Evolutionary conservation across 1,140 invertebrate genomes (phyloP).

Genomic region (Streblospio benedicti): DNA sequence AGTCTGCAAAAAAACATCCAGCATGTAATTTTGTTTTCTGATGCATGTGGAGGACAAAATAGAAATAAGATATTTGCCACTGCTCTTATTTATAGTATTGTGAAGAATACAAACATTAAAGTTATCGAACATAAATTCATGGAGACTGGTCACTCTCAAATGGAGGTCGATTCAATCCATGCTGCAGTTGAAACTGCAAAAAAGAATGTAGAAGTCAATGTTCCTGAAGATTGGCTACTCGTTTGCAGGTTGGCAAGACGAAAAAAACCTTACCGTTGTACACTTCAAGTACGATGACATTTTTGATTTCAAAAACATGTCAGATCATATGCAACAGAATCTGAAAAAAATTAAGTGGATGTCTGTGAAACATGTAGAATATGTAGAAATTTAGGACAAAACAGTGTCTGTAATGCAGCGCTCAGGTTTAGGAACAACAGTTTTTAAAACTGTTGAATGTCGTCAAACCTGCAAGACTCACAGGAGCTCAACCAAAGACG

Average conservation of each 20-base stretch:
- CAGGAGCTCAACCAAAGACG: too few species aligned
- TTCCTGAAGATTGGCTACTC: conserved; percentile 6
- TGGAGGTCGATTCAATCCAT: conserved; percentile 21
- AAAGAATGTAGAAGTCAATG: conserved; percentile 14
- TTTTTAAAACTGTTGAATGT: too few species aligned
- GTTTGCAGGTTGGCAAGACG: not conserved
- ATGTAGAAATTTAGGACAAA: too few species aligned
- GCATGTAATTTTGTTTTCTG: conserved; percentile 13
- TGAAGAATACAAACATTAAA: not conserved
- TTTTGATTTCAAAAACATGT: too few species aligned
- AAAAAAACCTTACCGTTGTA: not conserved
- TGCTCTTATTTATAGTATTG: not conserved
- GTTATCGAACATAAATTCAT: conserved; percentile 19
- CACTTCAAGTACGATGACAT: too few species aligned
- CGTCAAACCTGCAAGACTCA: too few species aligned
- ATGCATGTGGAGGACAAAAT: conserved; percentile 23
- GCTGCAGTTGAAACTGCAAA: conserved; percentile 12
- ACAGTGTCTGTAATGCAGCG: too few species aligned
- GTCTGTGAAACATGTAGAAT: too few species aligned
- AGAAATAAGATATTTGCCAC: conserved; percentile 16
- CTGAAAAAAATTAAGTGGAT: too few species aligned
- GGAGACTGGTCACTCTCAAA: conserved; percentile 20
- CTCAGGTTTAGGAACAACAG: too few species aligned
- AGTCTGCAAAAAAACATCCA: conserved; percentile 2
- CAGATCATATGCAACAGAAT: too few species aligned